A percentile compares a stretch with the other conserved stretches of the same genome.
Evolutionary conservation across 2,888 invertebrate genomes (phyloP).

Genomic region (Lepidonotus clava): DNA sequence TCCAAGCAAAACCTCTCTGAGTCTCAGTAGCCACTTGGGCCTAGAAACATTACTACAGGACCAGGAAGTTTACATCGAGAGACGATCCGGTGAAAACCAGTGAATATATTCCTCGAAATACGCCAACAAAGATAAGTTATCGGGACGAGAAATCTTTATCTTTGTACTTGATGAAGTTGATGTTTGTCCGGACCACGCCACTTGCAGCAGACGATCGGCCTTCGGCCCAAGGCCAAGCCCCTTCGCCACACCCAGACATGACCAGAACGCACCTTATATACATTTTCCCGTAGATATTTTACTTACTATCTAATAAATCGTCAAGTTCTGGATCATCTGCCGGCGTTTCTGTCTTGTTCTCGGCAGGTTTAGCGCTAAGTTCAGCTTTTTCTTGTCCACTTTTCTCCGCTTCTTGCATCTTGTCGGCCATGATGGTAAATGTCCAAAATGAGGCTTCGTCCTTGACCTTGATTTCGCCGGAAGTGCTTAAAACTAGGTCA

Average conservation of each 20-base stretch:
- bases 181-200: no score
- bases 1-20: no score
- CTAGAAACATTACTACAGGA: no score
- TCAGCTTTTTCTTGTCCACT: not conserved
- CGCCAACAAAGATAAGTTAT: not conserved
- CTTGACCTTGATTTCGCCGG: not conserved
- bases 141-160: not conserved
- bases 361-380: not conserved
- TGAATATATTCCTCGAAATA: no score
- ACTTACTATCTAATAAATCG: conserved; percentile 70
- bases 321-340: conserved; percentile 68
- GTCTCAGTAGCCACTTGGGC: no score
- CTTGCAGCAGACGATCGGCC: not conserved
- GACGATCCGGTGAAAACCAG: no score
- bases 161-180: not conserved
- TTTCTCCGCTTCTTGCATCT: not conserved
- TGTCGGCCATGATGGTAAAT: conserved; percentile 51
- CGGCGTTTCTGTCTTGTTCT: not conserved
- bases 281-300: not conserved
- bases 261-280: not conserved
- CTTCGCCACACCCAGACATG: not conserved
- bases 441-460: conserved; percentile 31
- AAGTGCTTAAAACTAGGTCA: not conserved
- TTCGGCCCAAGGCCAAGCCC: not conserved
- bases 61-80: no score